Conservation (phyloP, 2,113 vertebrate genomes). For the Salvelinus sp. region DNA sequence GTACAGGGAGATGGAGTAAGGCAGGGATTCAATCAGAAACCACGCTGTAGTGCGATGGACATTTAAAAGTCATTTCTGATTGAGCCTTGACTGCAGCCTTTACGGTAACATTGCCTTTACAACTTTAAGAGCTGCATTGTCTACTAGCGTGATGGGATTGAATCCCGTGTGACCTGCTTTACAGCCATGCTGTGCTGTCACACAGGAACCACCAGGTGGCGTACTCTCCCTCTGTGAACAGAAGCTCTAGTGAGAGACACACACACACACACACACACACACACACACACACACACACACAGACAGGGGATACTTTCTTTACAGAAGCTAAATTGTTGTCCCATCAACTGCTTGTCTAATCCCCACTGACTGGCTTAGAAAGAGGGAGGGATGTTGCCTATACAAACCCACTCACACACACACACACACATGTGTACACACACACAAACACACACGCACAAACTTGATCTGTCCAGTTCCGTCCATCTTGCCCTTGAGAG, state of each 20-base stretch:
- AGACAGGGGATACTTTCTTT: background rate
- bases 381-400: background rate
- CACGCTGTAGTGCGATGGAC: too few species aligned
- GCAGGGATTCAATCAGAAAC: too few species aligned
- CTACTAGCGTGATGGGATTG: too few species aligned
- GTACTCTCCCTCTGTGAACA: background rate
- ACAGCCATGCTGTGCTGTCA: background rate
- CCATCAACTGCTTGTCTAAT: background rate
- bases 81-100: too few species aligned
- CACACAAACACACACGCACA: background rate
- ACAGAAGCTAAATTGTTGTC: background rate
- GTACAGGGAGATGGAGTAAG: too few species aligned
- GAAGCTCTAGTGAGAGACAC: too few species aligned
- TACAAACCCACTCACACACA: constrained; percentile 1
- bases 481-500: constrained; percentile 40
- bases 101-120: too few species aligned
- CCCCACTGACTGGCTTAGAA: background rate
- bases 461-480: constrained; percentile 4
- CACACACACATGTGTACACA: background rate
- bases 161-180: background rate
- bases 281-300: constrained; percentile 1
- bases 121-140: too few species aligned
- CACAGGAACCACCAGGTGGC: background rate
- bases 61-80: too few species aligned
- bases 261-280: background rate